phyloP scores from a whole-genome alignment of 2,113 vertebrate genomes.

The human (Homo sapiens) region DNA sequence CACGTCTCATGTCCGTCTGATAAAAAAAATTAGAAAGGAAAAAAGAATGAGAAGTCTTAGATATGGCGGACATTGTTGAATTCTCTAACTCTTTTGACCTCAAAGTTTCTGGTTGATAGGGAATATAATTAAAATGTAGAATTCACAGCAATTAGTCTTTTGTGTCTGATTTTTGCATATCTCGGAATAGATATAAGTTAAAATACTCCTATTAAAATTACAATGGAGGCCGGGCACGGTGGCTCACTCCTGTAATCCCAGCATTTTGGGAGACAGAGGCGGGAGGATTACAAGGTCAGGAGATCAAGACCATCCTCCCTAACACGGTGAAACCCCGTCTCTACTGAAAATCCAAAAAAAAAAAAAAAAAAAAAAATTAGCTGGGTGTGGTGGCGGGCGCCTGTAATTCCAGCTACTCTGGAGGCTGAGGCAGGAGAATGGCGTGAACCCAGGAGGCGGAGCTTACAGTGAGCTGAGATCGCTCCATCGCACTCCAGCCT shows the following conservation, averaged over 20 bases:
- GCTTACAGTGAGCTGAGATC: no score
- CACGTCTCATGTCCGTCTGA: neutral
- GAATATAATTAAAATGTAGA: constrained; percentile 29
- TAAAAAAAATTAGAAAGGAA: neutral
- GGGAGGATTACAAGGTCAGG: no score
- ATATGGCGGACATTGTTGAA: neutral
- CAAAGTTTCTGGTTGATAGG: neutral
- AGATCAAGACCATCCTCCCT: no score
- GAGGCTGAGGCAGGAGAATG: no score
- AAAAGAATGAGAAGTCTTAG: neutral
- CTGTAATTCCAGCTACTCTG: no score
- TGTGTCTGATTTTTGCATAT: constrained; percentile 1
- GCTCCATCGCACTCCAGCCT: no score
- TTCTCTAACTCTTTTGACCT: neutral
- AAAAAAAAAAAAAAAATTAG: no score
- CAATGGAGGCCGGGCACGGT: neutral
- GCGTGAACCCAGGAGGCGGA: no score
- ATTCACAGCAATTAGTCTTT: neutral
- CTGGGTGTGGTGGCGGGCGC: rapidly evolving
- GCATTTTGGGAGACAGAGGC: no score
- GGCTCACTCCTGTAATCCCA: no score
- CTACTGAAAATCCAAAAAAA: no score
- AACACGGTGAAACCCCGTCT: no score
- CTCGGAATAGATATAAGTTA: constrained; percentile 36
- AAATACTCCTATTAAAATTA: constrained; percentile 46